Conservation (phyloP, 2,888 invertebrate species). For the Parapristionchus giblindavisi region DNA sequence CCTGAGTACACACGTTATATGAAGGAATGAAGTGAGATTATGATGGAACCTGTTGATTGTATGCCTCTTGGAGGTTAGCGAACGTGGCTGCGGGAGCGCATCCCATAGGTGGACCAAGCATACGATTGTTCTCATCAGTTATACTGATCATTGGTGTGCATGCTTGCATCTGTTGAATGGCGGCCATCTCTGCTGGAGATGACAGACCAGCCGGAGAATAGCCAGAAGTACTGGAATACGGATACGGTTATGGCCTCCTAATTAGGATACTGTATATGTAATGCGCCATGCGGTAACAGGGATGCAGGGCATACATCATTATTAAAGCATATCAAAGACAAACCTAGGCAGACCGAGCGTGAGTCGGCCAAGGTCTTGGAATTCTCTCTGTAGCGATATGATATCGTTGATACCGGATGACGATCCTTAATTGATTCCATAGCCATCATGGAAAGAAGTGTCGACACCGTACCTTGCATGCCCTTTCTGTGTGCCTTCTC, state of each 20-base stretch:
- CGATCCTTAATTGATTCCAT: slow-evolving; percentile 5
- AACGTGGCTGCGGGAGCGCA: slow-evolving; percentile 21
- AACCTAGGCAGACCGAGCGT: slow-evolving; percentile 25
- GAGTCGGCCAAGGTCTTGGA: slow-evolving; percentile 56
- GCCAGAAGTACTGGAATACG: slow-evolving; percentile 6
- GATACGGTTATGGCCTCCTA: too few relatives aligned
- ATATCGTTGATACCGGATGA: slow-evolving; percentile 40
- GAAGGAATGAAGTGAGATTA: not conserved
- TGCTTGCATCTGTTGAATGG: slow-evolving; percentile 12
- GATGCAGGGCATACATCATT: not conserved
- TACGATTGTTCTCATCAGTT: slow-evolving; percentile 66
- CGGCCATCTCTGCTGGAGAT: slow-evolving; percentile 16
- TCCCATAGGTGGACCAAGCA: slow-evolving; percentile 40
- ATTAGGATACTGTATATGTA: too few relatives aligned
- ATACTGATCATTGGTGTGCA: slow-evolving; percentile 49
- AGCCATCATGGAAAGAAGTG: not conserved
- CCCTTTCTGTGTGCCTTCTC: slow-evolving; percentile 64
- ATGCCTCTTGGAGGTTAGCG: slow-evolving; percentile 34
- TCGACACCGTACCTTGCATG: slow-evolving; percentile 38
- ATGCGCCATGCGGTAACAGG: too few relatives aligned
- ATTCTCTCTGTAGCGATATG: slow-evolving; percentile 62
- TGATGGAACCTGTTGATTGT: slow-evolving; percentile 17
- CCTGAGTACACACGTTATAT: slow-evolving; percentile 40
- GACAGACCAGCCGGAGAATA: slow-evolving; percentile 24
- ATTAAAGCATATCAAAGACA: not conserved